These are phyloP conservation scores for Papilio polyxenes DNA, from an alignment of 1,140 invertebrate genomes.

Conservation along the genomic window DNA sequence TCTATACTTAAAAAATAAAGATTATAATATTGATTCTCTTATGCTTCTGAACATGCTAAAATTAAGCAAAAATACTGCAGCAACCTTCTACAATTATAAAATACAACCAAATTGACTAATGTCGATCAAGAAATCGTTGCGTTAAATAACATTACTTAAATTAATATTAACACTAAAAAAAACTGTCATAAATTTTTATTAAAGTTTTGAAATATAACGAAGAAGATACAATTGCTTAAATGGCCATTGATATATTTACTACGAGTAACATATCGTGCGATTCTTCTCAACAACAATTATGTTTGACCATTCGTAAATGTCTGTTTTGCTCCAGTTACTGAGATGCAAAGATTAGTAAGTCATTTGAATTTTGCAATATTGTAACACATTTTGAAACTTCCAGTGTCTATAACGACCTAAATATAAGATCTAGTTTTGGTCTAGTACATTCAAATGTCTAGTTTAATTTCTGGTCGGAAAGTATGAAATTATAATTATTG, in stretches of 20 bases:
- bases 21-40: too few relatives aligned
- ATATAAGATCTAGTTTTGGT: conserved; percentile 24
- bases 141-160: background rate
- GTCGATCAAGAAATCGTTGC: too few relatives aligned
- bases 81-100: too few relatives aligned
- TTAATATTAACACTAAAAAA: background rate
- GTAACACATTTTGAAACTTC: conserved; percentile 28
- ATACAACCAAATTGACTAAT: too few relatives aligned
- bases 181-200: background rate
- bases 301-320: conserved; percentile 35
- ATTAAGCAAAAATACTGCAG: too few relatives aligned
- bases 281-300: conserved; percentile 31
- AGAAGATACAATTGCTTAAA: background rate
- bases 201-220: background rate
- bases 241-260: background rate
- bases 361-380: conserved; percentile 21
- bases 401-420: conserved; percentile 21
- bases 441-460: conserved; percentile 6
- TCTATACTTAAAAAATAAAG: background rate
- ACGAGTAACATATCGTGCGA: background rate
- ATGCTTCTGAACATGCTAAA: too few relatives aligned
- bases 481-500: too few relatives aligned
- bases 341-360: conserved; percentile 5
- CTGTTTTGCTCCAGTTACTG: conserved; percentile 32
- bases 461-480: background rate